Evolutionary conservation across 2,797 vertebrate genomes (phyloP).

Genomic region (Brotogeris chrysoptera): DNA sequence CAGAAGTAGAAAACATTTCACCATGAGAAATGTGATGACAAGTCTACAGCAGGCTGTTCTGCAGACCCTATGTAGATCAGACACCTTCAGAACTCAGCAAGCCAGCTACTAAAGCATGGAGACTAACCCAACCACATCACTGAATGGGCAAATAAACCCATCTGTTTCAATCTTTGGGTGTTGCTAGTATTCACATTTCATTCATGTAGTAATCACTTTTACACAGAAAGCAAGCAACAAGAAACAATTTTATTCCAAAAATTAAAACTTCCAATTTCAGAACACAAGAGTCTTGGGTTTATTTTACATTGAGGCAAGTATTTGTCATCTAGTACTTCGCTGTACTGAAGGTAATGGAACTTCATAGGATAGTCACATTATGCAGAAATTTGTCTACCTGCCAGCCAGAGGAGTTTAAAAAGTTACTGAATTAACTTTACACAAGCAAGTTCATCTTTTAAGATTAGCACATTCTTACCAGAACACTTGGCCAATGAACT

Average conservation of each 20-base stretch:
- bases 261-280: slow-evolving; percentile 13
- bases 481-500: neutral
- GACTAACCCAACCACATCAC: fast-evolving
- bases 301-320: neutral
- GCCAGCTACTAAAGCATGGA: neutral
- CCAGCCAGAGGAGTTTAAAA: neutral
- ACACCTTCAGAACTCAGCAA: neutral
- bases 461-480: neutral
- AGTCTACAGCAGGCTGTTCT: neutral
- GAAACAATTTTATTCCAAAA: slow-evolving; percentile 72
- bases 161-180: neutral
- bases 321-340: neutral
- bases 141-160: neutral
- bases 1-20: neutral
- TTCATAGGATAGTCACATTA: neutral
- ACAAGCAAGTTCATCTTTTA: neutral
- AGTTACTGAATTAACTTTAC: neutral
- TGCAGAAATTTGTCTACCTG: neutral
- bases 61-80: neutral
- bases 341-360: neutral
- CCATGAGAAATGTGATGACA: neutral
- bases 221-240: neutral
- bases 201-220: neutral
- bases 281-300: neutral
- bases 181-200: neutral